Percentiles rank a stretch among this genome's conserved stretches.
Conservation (phyloP, 2,113 vertebrate genomes). For the Taxidea taxus region DNA sequence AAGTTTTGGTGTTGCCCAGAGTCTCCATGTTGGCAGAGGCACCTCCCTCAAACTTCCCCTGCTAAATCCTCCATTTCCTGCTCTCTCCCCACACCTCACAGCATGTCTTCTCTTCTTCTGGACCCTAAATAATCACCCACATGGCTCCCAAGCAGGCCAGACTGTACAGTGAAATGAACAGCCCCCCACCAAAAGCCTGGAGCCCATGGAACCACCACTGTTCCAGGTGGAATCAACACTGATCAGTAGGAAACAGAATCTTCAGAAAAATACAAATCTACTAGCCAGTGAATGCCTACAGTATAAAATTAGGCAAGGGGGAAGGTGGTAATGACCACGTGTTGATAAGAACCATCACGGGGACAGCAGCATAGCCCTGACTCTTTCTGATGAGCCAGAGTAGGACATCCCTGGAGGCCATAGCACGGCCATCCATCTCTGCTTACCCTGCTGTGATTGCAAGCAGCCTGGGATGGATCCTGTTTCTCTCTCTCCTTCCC, state of each 20-base stretch:
- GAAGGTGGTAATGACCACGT: background rate
- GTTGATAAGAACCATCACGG: fast-evolving
- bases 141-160: background rate
- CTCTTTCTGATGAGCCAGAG: background rate
- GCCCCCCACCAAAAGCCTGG: background rate
- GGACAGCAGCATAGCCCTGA: fast-evolving
- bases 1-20: background rate
- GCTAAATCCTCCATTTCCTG: background rate
- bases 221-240: background rate
- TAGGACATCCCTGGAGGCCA: no score
- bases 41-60: background rate
- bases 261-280: background rate
- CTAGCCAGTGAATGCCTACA: background rate
- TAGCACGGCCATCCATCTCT: background rate
- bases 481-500: background rate
- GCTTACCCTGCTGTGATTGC: background rate
- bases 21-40: background rate
- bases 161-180: background rate
- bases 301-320: background rate
- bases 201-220: background rate
- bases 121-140: background rate
- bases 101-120: background rate
- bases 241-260: background rate
- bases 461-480: background rate
- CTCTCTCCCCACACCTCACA: background rate